Conservation (phyloP, 2,888 invertebrate species). For the Argyra leucocephala region DNA sequence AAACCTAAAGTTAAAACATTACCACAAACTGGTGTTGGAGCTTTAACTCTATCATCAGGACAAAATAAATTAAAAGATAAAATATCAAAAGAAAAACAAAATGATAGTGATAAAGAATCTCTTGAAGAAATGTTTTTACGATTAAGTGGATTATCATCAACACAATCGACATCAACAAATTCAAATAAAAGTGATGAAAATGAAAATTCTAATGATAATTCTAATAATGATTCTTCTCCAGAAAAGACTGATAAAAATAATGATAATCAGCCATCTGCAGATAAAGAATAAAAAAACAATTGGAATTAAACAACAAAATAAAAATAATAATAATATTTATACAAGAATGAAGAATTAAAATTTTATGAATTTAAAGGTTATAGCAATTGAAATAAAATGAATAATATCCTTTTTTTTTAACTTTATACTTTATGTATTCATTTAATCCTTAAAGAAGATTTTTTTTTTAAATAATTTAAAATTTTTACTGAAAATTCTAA, state of each 20-base stretch:
- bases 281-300: background rate
- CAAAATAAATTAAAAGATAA: background rate
- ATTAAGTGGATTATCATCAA: conserved; percentile 14
- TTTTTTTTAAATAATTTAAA: too few relatives aligned
- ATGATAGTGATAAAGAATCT: conserved; percentile 12
- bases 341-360: too few relatives aligned
- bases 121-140: conserved; percentile 21
- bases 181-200: background rate
- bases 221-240: background rate
- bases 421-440: too few relatives aligned
- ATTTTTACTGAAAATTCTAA: too few relatives aligned
- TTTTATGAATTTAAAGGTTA: too few relatives aligned
- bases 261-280: background rate
- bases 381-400: too few relatives aligned
- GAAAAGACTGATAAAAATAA: background rate
- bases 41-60: background rate
- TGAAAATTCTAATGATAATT: too few relatives aligned
- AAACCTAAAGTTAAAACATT: conserved; percentile 21
- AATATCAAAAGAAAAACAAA: background rate
- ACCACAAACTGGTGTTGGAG: conserved; percentile 8
- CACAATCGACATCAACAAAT: background rate
- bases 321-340: too few relatives aligned
- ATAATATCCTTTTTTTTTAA: too few relatives aligned
- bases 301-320: too few relatives aligned
- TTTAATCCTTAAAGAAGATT: too few relatives aligned